Conservation (phyloP, 2,888 invertebrate genomes). For the Tyria jacobaeae region DNA sequence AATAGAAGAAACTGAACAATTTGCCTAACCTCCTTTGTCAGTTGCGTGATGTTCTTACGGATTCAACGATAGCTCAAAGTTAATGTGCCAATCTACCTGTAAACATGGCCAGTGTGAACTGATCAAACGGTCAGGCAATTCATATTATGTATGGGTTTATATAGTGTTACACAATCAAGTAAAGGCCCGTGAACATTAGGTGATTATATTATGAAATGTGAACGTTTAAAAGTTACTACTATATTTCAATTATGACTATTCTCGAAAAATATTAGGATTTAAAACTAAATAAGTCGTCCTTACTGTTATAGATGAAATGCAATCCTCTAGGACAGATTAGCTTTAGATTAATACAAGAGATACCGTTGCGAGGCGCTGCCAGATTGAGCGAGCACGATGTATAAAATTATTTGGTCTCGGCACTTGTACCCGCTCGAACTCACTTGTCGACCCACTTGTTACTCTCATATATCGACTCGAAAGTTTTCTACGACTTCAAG, state of each 20-base stretch:
- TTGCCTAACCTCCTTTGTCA: no score
- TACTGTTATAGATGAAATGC: slow-evolving; percentile 35
- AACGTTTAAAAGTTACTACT: no score
- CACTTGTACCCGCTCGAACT: slow-evolving; percentile 44
- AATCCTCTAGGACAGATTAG: slow-evolving; percentile 38
- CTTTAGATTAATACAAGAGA: slow-evolving; percentile 47
- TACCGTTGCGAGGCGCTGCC: slow-evolving; percentile 46
- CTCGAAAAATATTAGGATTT: background rate
- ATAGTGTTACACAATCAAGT: no score
- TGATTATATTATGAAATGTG: no score
- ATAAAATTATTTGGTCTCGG: slow-evolving; percentile 51
- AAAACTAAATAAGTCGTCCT: slow-evolving; percentile 13
- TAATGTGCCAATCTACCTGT: no score
- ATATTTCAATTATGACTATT: background rate
- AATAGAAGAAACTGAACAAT: no score
- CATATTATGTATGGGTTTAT: no score
- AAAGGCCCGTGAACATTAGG: no score
- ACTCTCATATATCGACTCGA: slow-evolving; percentile 66
- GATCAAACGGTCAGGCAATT: no score
- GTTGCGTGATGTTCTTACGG: no score
- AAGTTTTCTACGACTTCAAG: slow-evolving; percentile 67
- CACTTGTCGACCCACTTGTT: slow-evolving; percentile 63
- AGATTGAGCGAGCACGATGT: slow-evolving; percentile 53
- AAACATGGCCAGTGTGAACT: no score
- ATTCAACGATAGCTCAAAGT: no score